These are phyloP conservation scores for Sogatella furcifera DNA, from an alignment of 1,140 invertebrate genomes.

Conservation along the genomic window DNA sequence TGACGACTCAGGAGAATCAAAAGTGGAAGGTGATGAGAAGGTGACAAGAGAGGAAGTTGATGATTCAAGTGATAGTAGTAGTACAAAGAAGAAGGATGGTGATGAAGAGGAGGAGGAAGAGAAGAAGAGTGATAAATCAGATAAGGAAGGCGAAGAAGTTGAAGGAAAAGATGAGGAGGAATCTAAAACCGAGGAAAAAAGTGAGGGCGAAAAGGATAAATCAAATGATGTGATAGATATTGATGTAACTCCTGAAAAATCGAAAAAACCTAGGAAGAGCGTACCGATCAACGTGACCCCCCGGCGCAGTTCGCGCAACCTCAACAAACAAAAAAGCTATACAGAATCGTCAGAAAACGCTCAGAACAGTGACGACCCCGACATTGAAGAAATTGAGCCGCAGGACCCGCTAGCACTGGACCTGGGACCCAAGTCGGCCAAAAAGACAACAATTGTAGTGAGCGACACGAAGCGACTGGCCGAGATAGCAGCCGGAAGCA, in stretches of 20 bases:
- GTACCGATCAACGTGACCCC: constrained; percentile 39
- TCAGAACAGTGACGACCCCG: constrained; percentile 38
- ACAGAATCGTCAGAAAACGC: constrained; percentile 29
- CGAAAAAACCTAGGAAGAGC: constrained; percentile 32
- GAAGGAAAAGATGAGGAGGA: constrained; percentile 22
- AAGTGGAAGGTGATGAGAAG: no score
- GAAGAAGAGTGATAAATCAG: constrained; percentile 14
- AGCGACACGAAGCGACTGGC: constrained; percentile 61
- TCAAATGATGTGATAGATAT: constrained; percentile 20
- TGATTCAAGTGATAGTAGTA: background rate
- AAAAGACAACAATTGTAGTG: constrained; percentile 52
- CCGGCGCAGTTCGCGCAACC: constrained; percentile 47
- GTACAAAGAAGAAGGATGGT: constrained; percentile 13
- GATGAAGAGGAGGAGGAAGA: constrained; percentile 9
- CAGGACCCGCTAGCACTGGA: constrained; percentile 51
- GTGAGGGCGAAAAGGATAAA: constrained; percentile 10
- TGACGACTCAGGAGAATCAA: no score
- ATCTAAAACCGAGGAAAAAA: constrained; percentile 20
- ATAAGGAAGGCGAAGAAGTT: constrained; percentile 28
- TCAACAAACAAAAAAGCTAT: constrained; percentile 48
- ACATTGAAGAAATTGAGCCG: constrained; percentile 36
- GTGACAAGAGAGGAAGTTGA: background rate
- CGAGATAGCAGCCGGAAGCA: constrained; percentile 50
- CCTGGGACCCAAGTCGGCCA: constrained; percentile 33
- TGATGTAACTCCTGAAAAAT: constrained; percentile 18